Base-by-base conservation (phyloP, 2,888 invertebrate species). In the Drymonia ruficornis region DNA sequence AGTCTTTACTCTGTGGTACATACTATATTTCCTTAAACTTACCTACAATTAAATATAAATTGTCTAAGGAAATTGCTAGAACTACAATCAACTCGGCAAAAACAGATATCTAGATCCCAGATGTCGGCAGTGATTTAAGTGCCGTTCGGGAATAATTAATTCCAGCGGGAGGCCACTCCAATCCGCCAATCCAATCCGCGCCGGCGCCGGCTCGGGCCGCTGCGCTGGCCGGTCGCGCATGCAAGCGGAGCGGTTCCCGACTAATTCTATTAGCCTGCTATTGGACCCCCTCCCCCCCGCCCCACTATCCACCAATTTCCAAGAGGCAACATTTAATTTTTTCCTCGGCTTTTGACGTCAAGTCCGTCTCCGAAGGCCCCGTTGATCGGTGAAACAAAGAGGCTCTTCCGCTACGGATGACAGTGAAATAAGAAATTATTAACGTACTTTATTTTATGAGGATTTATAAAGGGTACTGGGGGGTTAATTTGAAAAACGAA, bases 81-180 rank as follows among this genome's bases (percentile, higher is more conserved):
- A 12, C 12, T 13, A 13, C 19, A 19, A 43, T 4, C 43, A 19
- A 43, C 23, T 43, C 19, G 13, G 43, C 19, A 43, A 43, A 19
- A 43, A 43, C 13, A 19, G 43, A 19, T 19, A 43, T 19, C 19
- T 13, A 38, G 47, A 18, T 46, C 13, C 43, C 43, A 44, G 47
- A 18, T 40, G 50, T 44, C 48, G 12, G 49, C 52, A 31, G 36
- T 50, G 58, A 49, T 51, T 58, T 58, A 58, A 44, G 48, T 49
- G 49, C 29, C 49, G 53, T 64, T 66, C 59, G 56, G 56, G 51
- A 57, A 43, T 68, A 69, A 68, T 67, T 64, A 64, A 69, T 56
- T 47, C 54, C 19, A 59, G 55, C 53, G 12, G 12, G 51, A 13
- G 13, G 45, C 42, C 52, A 54, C 55, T 59, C 53, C 56, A 65